Evolutionary conservation across 1,140 invertebrate species (phyloP), one percentile per base, ranked within the genome.

Genomic region (Drosophila bocqueti): DNA sequence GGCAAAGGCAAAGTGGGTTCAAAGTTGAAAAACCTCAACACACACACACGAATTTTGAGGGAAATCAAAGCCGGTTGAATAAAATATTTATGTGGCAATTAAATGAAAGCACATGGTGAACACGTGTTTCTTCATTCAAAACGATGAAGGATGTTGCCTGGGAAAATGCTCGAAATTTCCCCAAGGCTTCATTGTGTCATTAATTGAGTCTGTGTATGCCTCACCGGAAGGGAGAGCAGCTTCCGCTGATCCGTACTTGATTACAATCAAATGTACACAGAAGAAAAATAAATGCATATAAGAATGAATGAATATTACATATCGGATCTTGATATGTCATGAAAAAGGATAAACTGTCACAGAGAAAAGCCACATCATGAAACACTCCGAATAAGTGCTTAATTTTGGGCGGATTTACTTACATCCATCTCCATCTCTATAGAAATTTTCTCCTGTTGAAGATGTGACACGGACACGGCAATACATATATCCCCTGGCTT

Each of bases 1-100:
- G 16, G 24, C 42, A 1, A 31, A 31, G 21, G 49, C 31, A 38
- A 3, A 50, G n/a, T 66, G 63, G 36, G 59, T 72, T 80, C 78
- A 85, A 64, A 82, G 83, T 72, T 79, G 59, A 67, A 81, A 72
- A 36, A 45, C 55, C 67, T 24, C 34, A 15, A 52, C n/a, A 24
- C 15, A 24, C 15, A 24, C 24, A 29, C 21, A 34, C 21, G 26
- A 47, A 43, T 11, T 71, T 38, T 40, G 69, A 57, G 45, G 57
- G 11, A 67, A 79, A 69, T 61, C 59, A 75, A 62, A 66, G 52
- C 18, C 59, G n/a, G 15, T 1, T 3, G 55, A 49, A 83, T 87
- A 36, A 87, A 86, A 77, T 77, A 87, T 86, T 87, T 71, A 80
- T 67, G 54, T 21, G 66, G 67, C 84, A 89, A 89, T 89, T 76